A percentile compares a stretch with the other conserved stretches of the same genome.
Evolutionary conservation across 2,797 vertebrate species (phyloP).

Genomic region (Gymnoscopelus microlampas): DNA sequence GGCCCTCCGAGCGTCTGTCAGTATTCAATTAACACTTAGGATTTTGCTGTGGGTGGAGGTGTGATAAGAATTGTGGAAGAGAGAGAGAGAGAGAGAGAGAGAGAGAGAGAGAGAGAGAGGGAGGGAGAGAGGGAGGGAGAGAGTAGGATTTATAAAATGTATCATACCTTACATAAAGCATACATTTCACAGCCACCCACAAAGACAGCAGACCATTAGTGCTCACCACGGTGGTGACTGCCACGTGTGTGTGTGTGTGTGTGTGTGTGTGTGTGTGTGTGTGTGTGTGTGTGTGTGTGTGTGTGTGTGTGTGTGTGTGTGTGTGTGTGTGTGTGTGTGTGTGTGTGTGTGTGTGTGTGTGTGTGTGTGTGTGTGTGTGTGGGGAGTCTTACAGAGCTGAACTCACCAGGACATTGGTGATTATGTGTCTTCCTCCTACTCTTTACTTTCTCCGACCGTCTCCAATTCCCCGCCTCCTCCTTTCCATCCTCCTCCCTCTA

Average conservation of each 20-base stretch:
- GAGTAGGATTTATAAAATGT: too few species aligned
- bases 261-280: slow-evolving; percentile 3
- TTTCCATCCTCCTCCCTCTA: slow-evolving; percentile 52
- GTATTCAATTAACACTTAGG: too few species aligned
- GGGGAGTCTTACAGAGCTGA: slow-evolving; percentile 28
- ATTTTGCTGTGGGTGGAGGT: too few species aligned
- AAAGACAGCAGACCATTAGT: too few species aligned
- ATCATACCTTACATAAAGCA: too few species aligned
- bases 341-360: slow-evolving; percentile 16
- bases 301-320: slow-evolving; percentile 17
- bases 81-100: too few species aligned
- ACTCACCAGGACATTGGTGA: slow-evolving; percentile 47
- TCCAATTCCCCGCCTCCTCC: slow-evolving; percentile 21
- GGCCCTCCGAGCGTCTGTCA: too few species aligned
- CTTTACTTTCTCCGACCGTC: slow-evolving; percentile 30
- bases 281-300: slow-evolving; percentile 15
- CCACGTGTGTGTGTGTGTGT: slow-evolving; percentile 14
- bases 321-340: slow-evolving; percentile 12
- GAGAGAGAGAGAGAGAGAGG: too few species aligned
- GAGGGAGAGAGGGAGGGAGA: too few species aligned
- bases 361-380: neutral
- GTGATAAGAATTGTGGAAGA: too few species aligned
- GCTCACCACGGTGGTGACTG: too few species aligned
- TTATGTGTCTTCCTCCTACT: slow-evolving; percentile 44
- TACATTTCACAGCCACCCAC: too few species aligned